phyloP scores from a whole-genome alignment of 2,888 invertebrate genomes.

The Bellardia bayeri region DNA sequence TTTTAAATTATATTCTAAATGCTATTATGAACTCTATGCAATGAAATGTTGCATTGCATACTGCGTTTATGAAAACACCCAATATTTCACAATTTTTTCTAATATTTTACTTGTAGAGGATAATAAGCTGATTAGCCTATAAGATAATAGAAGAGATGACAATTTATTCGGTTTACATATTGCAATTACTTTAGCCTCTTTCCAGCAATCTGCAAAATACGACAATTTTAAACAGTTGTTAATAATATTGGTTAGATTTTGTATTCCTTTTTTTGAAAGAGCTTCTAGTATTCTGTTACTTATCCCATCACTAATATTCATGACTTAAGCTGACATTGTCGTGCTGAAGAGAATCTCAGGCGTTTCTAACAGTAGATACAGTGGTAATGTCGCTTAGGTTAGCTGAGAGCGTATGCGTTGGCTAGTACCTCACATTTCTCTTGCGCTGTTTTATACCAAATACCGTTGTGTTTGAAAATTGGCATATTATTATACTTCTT shows the following conservation, averaged over 20 bases:
- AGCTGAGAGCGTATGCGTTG: neutral
- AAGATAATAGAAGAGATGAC: neutral
- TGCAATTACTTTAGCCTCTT: too few species aligned
- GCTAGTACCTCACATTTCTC: neutral
- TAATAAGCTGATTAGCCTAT: neutral
- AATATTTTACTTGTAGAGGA: neutral
- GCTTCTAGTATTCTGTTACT: neutral
- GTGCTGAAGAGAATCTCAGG: too few species aligned
- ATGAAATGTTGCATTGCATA: too few species aligned
- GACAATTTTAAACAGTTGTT: neutral
- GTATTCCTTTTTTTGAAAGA: neutral
- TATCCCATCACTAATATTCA: too few species aligned
- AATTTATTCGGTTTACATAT: neutral
- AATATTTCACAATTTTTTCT: too few species aligned
- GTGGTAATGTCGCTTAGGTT: neutral
- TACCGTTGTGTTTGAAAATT: too few species aligned
- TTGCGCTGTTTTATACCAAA: too few species aligned
- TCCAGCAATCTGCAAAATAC: neutral
- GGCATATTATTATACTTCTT: slow-evolving; percentile 1
- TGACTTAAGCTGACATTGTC: too few species aligned
- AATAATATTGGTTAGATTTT: neutral
- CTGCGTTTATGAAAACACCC: too few species aligned
- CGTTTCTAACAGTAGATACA: neutral
- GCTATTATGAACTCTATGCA: too few species aligned
- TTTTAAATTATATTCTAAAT: too few species aligned